These are phyloP conservation scores for Nasonia oneida DNA, from an alignment of 2,888 invertebrate genomes.

Conservation along the genomic window DNA sequence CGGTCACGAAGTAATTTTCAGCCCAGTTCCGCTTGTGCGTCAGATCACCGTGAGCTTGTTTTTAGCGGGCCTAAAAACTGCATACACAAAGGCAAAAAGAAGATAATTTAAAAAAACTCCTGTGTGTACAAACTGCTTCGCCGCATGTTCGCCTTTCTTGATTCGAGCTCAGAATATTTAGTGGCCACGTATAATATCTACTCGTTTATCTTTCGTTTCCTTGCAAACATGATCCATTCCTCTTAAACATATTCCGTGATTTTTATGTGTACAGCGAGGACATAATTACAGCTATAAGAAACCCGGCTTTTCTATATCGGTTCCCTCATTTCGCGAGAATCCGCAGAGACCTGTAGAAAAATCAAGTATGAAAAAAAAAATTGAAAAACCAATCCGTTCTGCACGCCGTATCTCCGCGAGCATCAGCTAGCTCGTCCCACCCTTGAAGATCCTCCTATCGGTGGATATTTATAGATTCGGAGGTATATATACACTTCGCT, in stretches of 20 bases:
- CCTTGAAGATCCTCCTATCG: slow-evolving; percentile 22
- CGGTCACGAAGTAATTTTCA: slow-evolving; percentile 40
- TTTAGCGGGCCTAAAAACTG: slow-evolving; percentile 75
- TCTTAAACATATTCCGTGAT: not conserved
- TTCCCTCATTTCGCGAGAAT: not conserved
- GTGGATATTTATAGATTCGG: slow-evolving; percentile 48
- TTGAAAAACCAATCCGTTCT: not conserved
- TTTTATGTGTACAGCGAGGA: not conserved
- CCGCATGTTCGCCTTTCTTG: slow-evolving; percentile 36
- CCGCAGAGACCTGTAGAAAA: not conserved
- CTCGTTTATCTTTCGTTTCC: not conserved
- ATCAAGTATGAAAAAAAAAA: not conserved
- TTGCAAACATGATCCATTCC: not conserved
- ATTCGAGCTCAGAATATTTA: slow-evolving; percentile 24
- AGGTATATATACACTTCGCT: slow-evolving; percentile 31
- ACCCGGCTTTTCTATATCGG: not conserved
- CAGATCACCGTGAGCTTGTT: slow-evolving; percentile 65
- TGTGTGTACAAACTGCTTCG: slow-evolving; percentile 57
- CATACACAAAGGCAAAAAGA: slow-evolving; percentile 35
- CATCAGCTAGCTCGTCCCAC: not conserved
- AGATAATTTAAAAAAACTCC: slow-evolving; percentile 29
- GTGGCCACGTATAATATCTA: not conserved
- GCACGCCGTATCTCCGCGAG: not conserved
- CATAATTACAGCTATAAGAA: not conserved
- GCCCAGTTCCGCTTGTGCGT: slow-evolving; percentile 37